Evolutionary conservation across 2,113 vertebrate species (phyloP).

Genomic region (Sylvia atricapilla): DNA sequence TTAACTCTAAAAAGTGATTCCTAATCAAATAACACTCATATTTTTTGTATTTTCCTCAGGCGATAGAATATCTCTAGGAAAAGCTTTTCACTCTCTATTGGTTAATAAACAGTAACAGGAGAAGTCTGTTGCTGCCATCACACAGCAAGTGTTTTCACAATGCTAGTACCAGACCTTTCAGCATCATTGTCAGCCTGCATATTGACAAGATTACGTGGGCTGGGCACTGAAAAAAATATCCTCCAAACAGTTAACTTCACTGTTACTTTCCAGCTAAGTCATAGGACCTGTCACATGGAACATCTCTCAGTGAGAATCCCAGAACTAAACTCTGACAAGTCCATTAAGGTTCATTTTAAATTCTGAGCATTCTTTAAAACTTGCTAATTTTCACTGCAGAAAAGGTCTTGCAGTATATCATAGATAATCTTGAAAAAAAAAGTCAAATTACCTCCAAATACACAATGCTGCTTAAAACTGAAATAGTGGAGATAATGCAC

Average conservation of each 20-base stretch:
- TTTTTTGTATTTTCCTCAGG: background rate
- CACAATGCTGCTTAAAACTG: background rate
- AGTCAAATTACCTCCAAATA: background rate
- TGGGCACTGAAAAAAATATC: background rate
- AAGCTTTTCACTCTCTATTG: background rate
- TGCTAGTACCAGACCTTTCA: background rate
- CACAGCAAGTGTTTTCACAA: background rate
- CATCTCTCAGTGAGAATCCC: background rate
- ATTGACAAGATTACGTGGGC: background rate
- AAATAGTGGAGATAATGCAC: rapidly evolving
- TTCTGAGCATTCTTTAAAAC: background rate
- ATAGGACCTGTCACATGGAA: rapidly evolving
- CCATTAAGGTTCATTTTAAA: background rate
- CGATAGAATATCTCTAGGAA: background rate
- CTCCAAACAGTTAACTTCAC: background rate
- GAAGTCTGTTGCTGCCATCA: background rate
- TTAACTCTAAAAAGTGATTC: background rate
- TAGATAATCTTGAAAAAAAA: background rate
- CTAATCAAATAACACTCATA: background rate
- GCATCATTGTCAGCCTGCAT: background rate
- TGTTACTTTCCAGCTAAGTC: background rate
- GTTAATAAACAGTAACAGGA: background rate
- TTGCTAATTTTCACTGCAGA: background rate
- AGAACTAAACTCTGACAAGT: background rate
- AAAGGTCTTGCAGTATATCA: background rate